Base-by-base conservation (phyloP, 2,797 vertebrate genomes). In the Lycodopsis pacificus region DNA sequence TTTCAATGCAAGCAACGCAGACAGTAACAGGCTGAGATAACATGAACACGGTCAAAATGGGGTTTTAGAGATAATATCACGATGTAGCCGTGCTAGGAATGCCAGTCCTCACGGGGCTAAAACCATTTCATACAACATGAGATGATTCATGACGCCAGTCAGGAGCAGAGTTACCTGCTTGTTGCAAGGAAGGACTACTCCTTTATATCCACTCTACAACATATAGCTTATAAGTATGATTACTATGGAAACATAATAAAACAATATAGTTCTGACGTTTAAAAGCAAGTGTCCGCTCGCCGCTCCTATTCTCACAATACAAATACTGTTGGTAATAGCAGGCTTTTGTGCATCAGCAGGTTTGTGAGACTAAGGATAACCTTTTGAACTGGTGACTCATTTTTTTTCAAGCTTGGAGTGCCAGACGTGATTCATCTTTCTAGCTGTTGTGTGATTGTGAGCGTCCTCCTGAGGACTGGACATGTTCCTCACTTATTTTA, bases 361-460 rank as follows among this genome's bases (percentile, higher is more conserved):
- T 72, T 51, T 80, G 59, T 81, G 65, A 38, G 72, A 22, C 0
- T 66, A 44, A n/a, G 3, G 73, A 88, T 81, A 85, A 81, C 73
- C 76, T 65, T 78, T 80, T 81, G 65, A 84, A 74, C 58, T 40
- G 34, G 38, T 73, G 65, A 84, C 4, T 70, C 40, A 74, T 84
- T 83, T 58, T 61, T 70, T 4, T 83, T 79, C 87, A 84, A 81
- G 36, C 75, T 67, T 86, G 59, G 53, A 68, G 19, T 25, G 25
- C 0, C 44, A 49, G 38, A 57, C 27, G 15, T 77, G 67, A 14
- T 82, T 81, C 71, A 68, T 61, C 53, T 66, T 44, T 22, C 25
- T 13, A 40, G 17, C 11, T 62, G 3, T 69, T 20, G 25, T 20
- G 34, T 54, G n/a, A 53, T 15, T 42, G 15, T 30, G 36, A 27